A percentile compares a stretch with the other conserved stretches of the same genome.
Evolutionary conservation across 2,113 vertebrate genomes (phyloP).

Genomic region (Myiozetetes cayanensis): DNA sequence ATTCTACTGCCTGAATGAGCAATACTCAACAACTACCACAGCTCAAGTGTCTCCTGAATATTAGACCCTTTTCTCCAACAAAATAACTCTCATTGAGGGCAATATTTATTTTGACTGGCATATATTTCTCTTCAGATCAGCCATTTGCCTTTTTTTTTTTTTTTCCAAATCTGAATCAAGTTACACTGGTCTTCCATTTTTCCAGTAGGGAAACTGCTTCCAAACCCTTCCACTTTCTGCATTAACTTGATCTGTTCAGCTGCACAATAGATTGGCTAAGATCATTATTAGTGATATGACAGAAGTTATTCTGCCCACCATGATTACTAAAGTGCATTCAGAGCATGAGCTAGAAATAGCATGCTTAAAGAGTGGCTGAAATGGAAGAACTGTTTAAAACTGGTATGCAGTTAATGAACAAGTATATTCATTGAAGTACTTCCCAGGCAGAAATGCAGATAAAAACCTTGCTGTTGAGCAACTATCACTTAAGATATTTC

Average conservation of each 20-base stretch:
- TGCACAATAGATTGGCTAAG: neutral
- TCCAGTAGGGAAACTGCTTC: neutral
- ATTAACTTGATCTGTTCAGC: neutral
- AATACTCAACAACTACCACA: neutral
- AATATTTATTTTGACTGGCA: neutral
- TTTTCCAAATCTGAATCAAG: neutral
- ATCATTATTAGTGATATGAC: neutral
- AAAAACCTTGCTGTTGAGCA: neutral
- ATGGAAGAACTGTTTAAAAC: neutral
- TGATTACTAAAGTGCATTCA: neutral
- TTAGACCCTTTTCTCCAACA: neutral
- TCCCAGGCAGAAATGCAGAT: neutral
- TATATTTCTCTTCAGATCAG: constrained; percentile 20
- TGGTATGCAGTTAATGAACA: neutral
- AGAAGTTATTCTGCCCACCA: neutral
- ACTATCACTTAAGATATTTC: neutral
- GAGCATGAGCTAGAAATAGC: neutral
- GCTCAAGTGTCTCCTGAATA: constrained; percentile 22
- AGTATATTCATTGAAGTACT: neutral
- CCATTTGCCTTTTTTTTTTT: neutral
- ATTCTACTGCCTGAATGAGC: constrained; percentile 46
- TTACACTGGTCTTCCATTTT: neutral
- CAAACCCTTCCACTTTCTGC: neutral
- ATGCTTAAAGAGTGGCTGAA: neutral
- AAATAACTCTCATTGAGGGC: neutral